Base-by-base conservation (phyloP, 2,113 vertebrate species). In the Grantiella picta region DNA sequence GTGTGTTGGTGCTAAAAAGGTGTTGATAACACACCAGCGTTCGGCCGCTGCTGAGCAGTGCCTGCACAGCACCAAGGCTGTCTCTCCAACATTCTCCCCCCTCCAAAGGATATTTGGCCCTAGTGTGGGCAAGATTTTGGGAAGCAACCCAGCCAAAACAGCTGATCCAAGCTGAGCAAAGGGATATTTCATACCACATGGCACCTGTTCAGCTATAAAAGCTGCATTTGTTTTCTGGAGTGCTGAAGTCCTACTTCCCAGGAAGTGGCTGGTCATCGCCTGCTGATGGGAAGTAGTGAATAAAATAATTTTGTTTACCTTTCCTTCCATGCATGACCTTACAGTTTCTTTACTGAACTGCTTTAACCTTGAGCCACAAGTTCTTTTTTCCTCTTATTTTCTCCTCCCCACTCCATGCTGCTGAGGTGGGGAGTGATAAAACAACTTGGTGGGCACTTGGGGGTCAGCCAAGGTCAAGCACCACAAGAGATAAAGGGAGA, bases 381-480 rank as follows among this genome's bases (percentile, higher is more conserved):
- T 54, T 70, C 12, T 53, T 76, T 72, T 57, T 59, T 63, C 5
- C 63, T 36, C 45, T 68, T 54, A 19, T 88, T 88, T 78, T 64
- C 15, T 73, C 5, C 10, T 64, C 15, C 69, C 5, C 10, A 4
- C 0, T 1, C 6, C 5, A 1, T 59, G 22, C 33, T 73, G 15
- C 35, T 60, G 27, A 56, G 27, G 24, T 45, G 15, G 4, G 11
- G 15, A 36, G 11, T 54, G 19, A 45, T 17, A 50, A 22, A 44
- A 11, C 0, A 0, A 5, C 12, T 71, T 35, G 18, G 7, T 36
- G 57, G 29, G 24, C 21, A 19, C 31, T 23, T n/a, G 27, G 8
- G 53, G 35, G 31, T 28, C 45, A 75, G 29, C 20, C 25, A 56
- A 70, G 25, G n/a, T 56, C 12, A 85, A 35, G 13, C 9, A 44